These are phyloP conservation scores for Conops quadrifasciatus DNA, from an alignment of 2,888 invertebrate genomes.

Conservation along the genomic window DNA sequence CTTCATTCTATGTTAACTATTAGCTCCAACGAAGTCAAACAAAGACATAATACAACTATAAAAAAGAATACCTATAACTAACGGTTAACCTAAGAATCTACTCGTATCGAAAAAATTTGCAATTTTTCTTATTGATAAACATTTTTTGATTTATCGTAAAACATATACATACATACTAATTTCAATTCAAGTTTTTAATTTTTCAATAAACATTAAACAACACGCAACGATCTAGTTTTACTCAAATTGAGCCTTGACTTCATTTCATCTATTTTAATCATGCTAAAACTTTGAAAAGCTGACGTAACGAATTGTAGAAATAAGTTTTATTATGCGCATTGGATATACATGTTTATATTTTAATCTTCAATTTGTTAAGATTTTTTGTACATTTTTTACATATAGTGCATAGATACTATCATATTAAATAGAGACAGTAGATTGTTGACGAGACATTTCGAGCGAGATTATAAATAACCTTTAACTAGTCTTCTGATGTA, in stretches of 20 bases:
- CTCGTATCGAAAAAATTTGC: background rate
- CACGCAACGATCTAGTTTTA: background rate
- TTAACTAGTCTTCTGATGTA: no score
- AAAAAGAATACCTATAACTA: slow-evolving; percentile 25
- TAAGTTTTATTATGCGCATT: background rate
- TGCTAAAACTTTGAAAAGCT: background rate
- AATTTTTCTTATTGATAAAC: background rate
- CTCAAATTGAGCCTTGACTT: background rate
- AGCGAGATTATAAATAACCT: no score
- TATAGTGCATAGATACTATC: background rate
- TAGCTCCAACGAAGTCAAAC: background rate
- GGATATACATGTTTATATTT: background rate
- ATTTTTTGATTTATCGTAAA: no score
- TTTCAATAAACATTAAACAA: background rate
- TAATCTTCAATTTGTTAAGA: background rate
- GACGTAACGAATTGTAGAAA: background rate
- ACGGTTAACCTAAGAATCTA: slow-evolving; percentile 26
- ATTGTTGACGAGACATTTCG: no score
- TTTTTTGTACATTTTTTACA: background rate
- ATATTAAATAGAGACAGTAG: no score
- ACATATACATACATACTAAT: no score
- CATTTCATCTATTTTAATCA: background rate
- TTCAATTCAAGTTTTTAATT: background rate
- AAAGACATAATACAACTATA: slow-evolving; percentile 17
- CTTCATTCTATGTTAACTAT: slow-evolving; percentile 16